Percentiles rank a stretch among this genome's conserved stretches.
Evolutionary conservation across 2,888 invertebrate genomes (phyloP).

Genomic region (Chalcosyrphus nemorum): DNA sequence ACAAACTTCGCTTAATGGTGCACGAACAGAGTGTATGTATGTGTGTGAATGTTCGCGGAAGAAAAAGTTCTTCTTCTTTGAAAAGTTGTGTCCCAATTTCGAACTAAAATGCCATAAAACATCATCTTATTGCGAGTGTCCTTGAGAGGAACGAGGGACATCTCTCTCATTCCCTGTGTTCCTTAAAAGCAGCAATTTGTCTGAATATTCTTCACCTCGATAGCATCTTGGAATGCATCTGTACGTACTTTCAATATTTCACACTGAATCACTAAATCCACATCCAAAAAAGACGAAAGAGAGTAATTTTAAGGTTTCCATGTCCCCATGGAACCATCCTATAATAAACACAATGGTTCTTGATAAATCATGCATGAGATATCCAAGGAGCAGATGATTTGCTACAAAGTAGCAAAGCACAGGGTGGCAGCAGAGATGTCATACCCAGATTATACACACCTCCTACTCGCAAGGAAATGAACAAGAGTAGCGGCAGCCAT

Average conservation of each 20-base stretch:
- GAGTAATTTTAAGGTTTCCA: slow-evolving; percentile 22
- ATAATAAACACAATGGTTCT: slow-evolving; percentile 34
- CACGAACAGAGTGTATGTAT: too few relatives aligned
- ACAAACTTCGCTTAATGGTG: slow-evolving; percentile 23
- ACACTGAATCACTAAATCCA: slow-evolving; percentile 5
- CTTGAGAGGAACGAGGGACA: slow-evolving; percentile 1
- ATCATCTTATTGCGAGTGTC: slow-evolving; percentile 18
- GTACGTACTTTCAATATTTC: slow-evolving; percentile 40
- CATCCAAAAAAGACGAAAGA: not conserved
- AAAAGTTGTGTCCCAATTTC: slow-evolving; percentile 21
- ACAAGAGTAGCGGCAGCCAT: not conserved
- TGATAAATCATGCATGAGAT: slow-evolving; percentile 53
- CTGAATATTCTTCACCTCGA: slow-evolving; percentile 16
- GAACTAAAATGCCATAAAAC: slow-evolving; percentile 20
- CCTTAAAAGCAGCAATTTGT: slow-evolving; percentile 26
- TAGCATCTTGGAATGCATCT: slow-evolving; percentile 31
- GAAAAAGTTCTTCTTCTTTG: slow-evolving; percentile 7
- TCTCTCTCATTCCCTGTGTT: not conserved
- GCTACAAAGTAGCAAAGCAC: slow-evolving; percentile 16
- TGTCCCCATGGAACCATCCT: slow-evolving; percentile 29
- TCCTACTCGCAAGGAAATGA: slow-evolving; percentile 7
- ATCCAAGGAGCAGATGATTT: slow-evolving; percentile 38
- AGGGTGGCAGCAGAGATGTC: slow-evolving; percentile 23
- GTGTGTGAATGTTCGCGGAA: not conserved
- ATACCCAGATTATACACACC: slow-evolving; percentile 4